These are phyloP conservation scores for Toxostoma redivivum DNA, from an alignment of 2,113 vertebrate genomes.

Conservation along the genomic window DNA sequence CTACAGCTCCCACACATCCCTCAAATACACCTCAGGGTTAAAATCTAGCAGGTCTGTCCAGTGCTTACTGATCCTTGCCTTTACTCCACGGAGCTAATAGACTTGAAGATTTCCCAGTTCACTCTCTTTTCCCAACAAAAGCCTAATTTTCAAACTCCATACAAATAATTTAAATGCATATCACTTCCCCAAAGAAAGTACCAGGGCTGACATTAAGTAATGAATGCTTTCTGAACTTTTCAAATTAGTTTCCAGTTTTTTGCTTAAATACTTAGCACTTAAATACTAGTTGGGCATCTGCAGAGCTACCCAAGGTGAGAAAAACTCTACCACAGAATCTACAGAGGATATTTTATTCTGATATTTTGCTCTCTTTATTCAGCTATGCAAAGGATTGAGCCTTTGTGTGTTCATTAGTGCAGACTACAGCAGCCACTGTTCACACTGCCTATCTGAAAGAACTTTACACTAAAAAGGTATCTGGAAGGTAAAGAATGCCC, in stretches of 20 bases:
- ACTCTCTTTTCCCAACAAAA: neutral
- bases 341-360: neutral
- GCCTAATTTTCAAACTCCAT: neutral
- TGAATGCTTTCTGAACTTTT: neutral
- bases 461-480: neutral
- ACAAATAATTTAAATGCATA: neutral
- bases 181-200: neutral
- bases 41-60: neutral
- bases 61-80: neutral
- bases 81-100: neutral
- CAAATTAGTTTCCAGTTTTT: neutral
- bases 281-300: neutral
- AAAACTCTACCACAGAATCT: neutral
- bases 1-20: neutral
- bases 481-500: slow-evolving; percentile 26
- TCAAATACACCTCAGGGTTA: neutral
- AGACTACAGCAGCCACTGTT: neutral
- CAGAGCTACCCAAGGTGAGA: neutral
- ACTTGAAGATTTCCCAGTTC: neutral
- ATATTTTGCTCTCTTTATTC: neutral
- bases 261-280: neutral
- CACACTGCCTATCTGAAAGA: neutral
- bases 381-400: neutral
- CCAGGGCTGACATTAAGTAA: neutral
- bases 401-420: neutral